Base-by-base conservation (phyloP, 2,113 vertebrate genomes). In the Lepidothrix coronata region DNA sequence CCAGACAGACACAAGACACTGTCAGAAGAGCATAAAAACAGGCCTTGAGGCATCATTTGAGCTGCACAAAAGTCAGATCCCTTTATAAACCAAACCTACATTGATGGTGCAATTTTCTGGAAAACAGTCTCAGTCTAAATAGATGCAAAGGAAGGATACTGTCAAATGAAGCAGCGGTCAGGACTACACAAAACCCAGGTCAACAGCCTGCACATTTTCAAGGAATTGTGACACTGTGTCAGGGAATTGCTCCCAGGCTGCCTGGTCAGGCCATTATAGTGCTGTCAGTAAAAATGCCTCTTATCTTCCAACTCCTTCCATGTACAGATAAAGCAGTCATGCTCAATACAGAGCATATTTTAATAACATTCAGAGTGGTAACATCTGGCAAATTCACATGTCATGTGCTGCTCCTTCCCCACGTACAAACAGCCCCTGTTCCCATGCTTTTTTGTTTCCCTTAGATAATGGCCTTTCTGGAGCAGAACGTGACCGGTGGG, bases 311-410 rank as follows among this genome's bases (percentile, higher is more conserved):
- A 5, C 48, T 77, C 82, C 79, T 91, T 94, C 85, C 75, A 37
- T 0, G 1, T 0, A 1, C 52, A 59, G 91, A 96, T 84, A 88
- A 88, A 27, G 21, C 39, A 66, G 51, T 15, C 1, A 0, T 73
- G 85, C 33, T 48, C 87, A 86, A 33, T 23, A 59, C 33, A 70
- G 82, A 90, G 82, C 33, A 52, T 93, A 43, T 90, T 96, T 95
- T 88, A 83, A 19, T 90, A 95, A 90, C 59, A 90, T 77, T 84
- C 63, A 55, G 84, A 90, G 91, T 95, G 92, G 87, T 88, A 97
- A 96, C 68, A 91, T 95, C 89, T 96, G 94, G 91, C 92, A 94
- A 96, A 96, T 96, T 96, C 92, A 80, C 96, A 94, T 95, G 85
- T 96, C 93, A 48, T 52, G 54, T 0, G 7, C 72, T 90, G 80